A percentile compares a stretch with the other conserved stretches of the same genome.
Conservation (phyloP, 2,113 vertebrate genomes). For the Atractosteus spatula region DNA sequence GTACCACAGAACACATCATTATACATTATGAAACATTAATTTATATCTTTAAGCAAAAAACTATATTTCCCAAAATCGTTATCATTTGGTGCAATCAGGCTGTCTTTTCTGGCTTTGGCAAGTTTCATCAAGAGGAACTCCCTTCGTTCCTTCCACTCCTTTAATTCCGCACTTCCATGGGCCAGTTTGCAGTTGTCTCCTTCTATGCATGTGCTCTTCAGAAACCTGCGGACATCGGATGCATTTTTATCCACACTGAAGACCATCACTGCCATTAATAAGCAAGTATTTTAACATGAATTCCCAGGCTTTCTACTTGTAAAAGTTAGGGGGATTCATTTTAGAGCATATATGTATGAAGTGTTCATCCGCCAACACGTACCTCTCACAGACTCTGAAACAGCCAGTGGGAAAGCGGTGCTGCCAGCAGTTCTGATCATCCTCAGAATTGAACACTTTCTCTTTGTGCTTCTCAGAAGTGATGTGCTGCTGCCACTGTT, state of each 20-base stretch:
- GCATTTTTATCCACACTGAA: neutral
- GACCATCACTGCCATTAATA: too few species aligned
- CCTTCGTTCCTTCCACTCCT: conserved; percentile 89
- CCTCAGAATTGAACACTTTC: conserved; percentile 93
- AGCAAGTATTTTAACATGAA: neutral
- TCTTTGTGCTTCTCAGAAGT: conserved; percentile 97
- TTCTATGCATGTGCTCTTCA: conserved; percentile 79
- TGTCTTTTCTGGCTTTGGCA: conserved; percentile 93
- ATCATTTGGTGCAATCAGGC: conserved; percentile 96
- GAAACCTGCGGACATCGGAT: conserved; percentile 67
- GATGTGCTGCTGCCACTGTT: conserved; percentile 98
- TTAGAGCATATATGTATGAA: neutral
- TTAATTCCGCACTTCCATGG: conserved; percentile 87
- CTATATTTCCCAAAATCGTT: conserved; percentile 99
- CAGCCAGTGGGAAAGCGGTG: conserved; percentile 91
- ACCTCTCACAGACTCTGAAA: conserved; percentile 93
- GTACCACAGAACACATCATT: conserved; percentile 31
- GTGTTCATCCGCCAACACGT: conserved; percentile 16
- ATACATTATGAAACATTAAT: conserved; percentile 63
- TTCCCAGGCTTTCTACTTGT: too few species aligned
- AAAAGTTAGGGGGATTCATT: neutral
- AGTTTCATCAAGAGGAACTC: conserved; percentile 94
- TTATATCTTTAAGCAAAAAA: conserved; percentile 99
- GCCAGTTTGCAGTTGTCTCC: conserved; percentile 86
- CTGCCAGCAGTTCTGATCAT: conserved; percentile 96